Percentiles rank a stretch among this genome's conserved stretches.
phyloP scores from a whole-genome alignment of 2,113 vertebrate genomes.

The Podarcis muralis region DNA sequence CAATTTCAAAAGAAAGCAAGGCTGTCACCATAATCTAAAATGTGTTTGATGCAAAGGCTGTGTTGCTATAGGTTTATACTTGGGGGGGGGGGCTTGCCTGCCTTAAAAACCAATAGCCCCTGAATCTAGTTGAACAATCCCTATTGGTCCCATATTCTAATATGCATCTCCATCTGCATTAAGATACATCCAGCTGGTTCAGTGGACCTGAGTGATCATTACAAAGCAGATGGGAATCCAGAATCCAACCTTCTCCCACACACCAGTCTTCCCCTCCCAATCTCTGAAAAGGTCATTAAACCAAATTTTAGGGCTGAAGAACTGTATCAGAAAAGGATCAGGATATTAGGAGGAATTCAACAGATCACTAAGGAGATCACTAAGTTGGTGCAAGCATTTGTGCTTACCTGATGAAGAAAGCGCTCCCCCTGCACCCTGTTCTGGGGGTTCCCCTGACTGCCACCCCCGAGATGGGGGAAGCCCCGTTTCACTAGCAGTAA shows the following conservation, averaged over 20 bases:
- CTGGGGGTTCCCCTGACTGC: no score
- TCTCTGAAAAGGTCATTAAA: neutral
- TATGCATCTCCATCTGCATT: neutral
- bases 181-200: neutral
- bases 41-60: neutral
- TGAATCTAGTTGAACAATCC: neutral
- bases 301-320: neutral
- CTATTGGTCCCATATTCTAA: neutral
- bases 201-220: neutral
- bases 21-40: neutral
- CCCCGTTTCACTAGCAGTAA: no score
- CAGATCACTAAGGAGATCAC: no score
- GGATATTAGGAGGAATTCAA: no score
- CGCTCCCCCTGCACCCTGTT: no score
- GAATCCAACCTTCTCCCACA: neutral
- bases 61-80: neutral
- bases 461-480: no score
- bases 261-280: neutral
- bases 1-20: slow-evolving; percentile 14
- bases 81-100: neutral
- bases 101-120: neutral
- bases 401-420: no score
- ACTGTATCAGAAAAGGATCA: neutral
- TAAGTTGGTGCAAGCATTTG: no score
- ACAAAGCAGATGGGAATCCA: neutral